These are phyloP conservation scores for Netelia melanura DNA, from an alignment of 2,888 invertebrate species.

Conservation along the genomic window DNA sequence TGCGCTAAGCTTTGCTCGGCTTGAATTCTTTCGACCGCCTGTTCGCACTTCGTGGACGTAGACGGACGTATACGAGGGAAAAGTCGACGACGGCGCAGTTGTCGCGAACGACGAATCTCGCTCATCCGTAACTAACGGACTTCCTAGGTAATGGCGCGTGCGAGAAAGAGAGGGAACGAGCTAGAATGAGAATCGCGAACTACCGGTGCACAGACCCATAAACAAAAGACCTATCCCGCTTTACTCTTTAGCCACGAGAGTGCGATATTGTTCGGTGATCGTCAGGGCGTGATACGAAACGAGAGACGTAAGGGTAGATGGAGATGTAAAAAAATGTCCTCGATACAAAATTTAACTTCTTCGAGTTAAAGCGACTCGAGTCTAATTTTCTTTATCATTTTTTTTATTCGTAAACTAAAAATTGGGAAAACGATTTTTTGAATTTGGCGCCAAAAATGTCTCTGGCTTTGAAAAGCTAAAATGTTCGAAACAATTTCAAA, in stretches of 20 bases:
- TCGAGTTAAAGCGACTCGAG: background rate
- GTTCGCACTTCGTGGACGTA: constrained; percentile 40
- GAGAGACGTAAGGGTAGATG: background rate
- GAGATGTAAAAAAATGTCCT: background rate
- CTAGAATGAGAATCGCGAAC: constrained; percentile 38
- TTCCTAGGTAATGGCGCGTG: constrained; percentile 40
- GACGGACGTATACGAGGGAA: background rate
- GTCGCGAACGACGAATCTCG: constrained; percentile 36
- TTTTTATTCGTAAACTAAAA: too few species aligned
- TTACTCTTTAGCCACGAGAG: background rate
- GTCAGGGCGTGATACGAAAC: constrained; percentile 37
- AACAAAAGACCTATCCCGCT: background rate
- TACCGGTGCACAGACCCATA: constrained; percentile 20
- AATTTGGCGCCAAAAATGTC: too few species aligned
- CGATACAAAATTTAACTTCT: background rate
- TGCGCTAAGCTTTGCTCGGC: background rate
- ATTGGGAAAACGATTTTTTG: too few species aligned
- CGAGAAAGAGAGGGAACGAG: constrained; percentile 8
- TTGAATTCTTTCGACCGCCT: constrained; percentile 26
- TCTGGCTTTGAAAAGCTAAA: too few species aligned
- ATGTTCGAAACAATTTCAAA: too few species aligned
- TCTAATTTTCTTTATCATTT: background rate
- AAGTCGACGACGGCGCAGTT: background rate
- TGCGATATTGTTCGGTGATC: constrained; percentile 40
- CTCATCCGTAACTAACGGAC: constrained; percentile 65